phyloP scores from a whole-genome alignment of 2,113 vertebrate species.

The Centropristis striata region DNA sequence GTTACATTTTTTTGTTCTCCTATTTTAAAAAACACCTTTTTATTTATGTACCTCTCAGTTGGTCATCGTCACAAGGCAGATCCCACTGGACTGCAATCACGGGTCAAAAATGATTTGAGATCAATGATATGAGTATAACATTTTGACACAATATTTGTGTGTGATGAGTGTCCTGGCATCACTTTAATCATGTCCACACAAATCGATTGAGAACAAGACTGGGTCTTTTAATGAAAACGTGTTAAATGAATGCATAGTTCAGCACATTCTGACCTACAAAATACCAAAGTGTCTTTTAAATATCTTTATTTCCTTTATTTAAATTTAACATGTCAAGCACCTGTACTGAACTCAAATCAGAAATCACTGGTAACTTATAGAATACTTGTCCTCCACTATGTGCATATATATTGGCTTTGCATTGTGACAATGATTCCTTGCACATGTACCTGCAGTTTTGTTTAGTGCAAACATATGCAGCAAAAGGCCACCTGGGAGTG shows the following conservation, averaged over 20 bases:
- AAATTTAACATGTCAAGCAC: conserved; percentile 74
- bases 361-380: conserved; percentile 77
- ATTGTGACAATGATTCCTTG: conserved; percentile 77
- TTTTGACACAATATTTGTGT: conserved; percentile 68
- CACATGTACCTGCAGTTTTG: conserved; percentile 74
- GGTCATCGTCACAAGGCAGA: conserved; percentile 70
- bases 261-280: conserved; percentile 70
- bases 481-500: conserved; percentile 56
- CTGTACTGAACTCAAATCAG: conserved; percentile 78
- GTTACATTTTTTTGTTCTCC: conserved; percentile 64
- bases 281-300: conserved; percentile 85
- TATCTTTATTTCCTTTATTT: conserved; percentile 77
- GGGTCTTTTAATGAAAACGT: conserved; percentile 65
- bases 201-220: conserved; percentile 71
- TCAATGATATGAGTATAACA: conserved; percentile 50
- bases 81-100: conserved; percentile 76
- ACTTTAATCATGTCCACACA: conserved; percentile 73
- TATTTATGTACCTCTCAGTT: conserved; percentile 75
- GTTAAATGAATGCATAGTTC: conserved; percentile 56
- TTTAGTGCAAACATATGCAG: conserved; percentile 58
- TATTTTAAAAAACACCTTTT: conserved; percentile 62
- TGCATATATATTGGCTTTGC: conserved; percentile 72
- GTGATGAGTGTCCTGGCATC: conserved; percentile 74
- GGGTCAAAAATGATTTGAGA: conserved; percentile 73
- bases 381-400: conserved; percentile 66